Evolutionary conservation across 1,140 invertebrate genomes (phyloP).

Genomic region (Solenopsis fugax): DNA sequence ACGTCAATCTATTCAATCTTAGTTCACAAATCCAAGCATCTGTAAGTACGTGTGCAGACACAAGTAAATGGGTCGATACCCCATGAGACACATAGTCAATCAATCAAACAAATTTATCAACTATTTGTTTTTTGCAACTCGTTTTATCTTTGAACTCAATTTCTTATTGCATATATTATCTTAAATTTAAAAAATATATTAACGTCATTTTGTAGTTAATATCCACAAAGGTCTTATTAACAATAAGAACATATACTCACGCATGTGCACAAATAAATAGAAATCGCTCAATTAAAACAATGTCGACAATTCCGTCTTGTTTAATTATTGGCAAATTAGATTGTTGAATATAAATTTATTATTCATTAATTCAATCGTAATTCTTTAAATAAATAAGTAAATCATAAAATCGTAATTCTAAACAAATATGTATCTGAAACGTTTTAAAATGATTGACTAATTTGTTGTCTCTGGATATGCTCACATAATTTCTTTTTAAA

Average conservation of each 20-base stretch:
- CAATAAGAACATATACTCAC: neutral
- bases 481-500: neutral
- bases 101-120: neutral
- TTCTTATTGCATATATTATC: neutral
- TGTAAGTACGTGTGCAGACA: neutral
- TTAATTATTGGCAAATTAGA: neutral
- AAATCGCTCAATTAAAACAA: neutral
- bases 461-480: neutral
- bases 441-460: neutral
- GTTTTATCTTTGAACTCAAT: neutral
- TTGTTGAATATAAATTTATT: neutral
- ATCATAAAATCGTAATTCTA: neutral
- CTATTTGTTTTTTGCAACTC: neutral
- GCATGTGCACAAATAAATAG: neutral
- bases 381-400: neutral
- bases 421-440: neutral
- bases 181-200: neutral
- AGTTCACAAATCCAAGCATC: neutral
- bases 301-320: neutral
- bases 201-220: neutral
- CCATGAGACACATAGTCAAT: neutral
- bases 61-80: neutral
- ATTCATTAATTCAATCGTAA: constrained; percentile 4
- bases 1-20: constrained; percentile 17
- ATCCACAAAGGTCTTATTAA: neutral